A percentile compares a stretch with the other conserved stretches of the same genome.
Conservation (phyloP, 92 coral and sea anemone species). For the Montipora capitata region DNA sequence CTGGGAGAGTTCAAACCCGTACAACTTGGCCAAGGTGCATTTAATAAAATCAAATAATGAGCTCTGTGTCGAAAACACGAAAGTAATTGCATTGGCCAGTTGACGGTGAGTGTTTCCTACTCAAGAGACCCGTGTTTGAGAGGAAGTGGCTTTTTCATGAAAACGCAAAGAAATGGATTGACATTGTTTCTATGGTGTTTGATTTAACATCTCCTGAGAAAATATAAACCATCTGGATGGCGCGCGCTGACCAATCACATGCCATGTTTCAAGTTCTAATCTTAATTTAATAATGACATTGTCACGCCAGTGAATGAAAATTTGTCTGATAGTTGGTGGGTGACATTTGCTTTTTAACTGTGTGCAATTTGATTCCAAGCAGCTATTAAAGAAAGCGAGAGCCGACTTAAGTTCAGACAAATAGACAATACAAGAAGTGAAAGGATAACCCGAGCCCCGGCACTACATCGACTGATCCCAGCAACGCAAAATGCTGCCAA, state of each 20-base stretch:
- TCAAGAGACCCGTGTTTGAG: conserved; percentile 82
- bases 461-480: conserved; percentile 39
- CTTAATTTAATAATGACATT: conserved; percentile 99
- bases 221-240: conserved; percentile 96
- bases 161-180: conserved; percentile 92
- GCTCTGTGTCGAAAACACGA: conserved; percentile 50
- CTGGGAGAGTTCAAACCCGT: conserved; percentile 56
- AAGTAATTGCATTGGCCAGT: conserved; percentile 74
- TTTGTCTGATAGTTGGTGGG: conserved; percentile 91
- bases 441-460: conserved; percentile 88
- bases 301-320: conserved; percentile 96
- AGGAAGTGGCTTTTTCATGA: conserved; percentile 87
- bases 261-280: conserved; percentile 87
- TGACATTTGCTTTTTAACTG: conserved; percentile 96
- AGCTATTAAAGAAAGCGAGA: conserved; percentile 97
- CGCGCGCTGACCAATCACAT: conserved; percentile 84
- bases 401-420: conserved; percentile 98
- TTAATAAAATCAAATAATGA: conserved; percentile 75
- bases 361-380: conserved; percentile 98
- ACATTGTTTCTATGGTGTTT: conserved; percentile 95
- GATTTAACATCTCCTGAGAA: conserved; percentile 94
- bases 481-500: conserved; percentile 90
- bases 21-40: conserved; percentile 68
- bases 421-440: conserved; percentile 96
- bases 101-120: conserved; percentile 76